These are phyloP conservation scores for Bombus pascuorum DNA, from an alignment of 1,140 invertebrate genomes.

Conservation along the genomic window DNA sequence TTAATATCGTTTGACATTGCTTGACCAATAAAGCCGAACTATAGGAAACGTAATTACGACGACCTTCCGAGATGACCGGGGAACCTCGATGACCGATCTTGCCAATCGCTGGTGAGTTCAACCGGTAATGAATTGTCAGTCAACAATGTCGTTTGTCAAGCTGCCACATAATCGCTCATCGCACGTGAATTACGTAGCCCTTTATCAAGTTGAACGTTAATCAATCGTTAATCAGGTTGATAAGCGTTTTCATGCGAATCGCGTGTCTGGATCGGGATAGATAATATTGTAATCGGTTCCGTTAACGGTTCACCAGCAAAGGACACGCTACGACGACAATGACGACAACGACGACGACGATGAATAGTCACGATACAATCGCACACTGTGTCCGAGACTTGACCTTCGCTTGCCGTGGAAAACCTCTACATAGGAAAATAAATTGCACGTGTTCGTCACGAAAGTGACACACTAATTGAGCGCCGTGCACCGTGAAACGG, in stretches of 20 bases:
- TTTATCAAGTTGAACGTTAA: background rate
- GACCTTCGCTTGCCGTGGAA: conserved; percentile 29
- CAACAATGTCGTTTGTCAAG: conserved; percentile 9
- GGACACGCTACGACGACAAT: background rate
- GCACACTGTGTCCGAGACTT: background rate
- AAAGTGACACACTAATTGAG: conserved; percentile 37
- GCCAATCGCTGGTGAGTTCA: background rate
- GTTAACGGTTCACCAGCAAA: background rate
- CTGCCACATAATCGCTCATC: background rate
- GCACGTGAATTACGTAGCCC: background rate
- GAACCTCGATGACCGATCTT: conserved; percentile 13
- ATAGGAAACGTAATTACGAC: conserved; percentile 13
- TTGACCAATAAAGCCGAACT: conserved; percentile 18
- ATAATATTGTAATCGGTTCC: background rate
- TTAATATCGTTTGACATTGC: conserved; percentile 49
- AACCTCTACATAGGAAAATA: conserved; percentile 13
- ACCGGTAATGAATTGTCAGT: background rate
- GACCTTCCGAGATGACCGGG: conserved; percentile 9
- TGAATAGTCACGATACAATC: background rate
- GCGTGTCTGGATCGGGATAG: background rate
- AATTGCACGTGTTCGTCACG: conserved; percentile 37
- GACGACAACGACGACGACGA: background rate
- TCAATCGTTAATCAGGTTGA: too few species aligned
- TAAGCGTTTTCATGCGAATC: background rate
- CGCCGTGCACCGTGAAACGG: background rate